Conservation (phyloP, 2,888 invertebrate species). For the Drosophila imparisetae region DNA sequence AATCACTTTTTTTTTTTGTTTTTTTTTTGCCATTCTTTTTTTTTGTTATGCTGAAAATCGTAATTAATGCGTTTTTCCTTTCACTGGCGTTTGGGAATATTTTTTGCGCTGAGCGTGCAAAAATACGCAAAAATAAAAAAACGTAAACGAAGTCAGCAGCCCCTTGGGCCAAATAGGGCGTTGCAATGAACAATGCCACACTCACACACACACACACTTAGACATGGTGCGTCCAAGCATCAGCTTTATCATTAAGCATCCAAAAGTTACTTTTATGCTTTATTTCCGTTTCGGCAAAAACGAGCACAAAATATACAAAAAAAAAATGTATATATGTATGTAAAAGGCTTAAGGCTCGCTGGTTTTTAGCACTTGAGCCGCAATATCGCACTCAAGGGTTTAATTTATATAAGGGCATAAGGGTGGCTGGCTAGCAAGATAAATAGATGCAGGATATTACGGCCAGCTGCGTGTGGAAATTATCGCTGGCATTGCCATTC, state of each 20-base stretch:
- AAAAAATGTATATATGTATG: conserved; percentile 15
- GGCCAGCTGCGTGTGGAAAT: conserved; percentile 68
- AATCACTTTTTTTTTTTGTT: conserved; percentile 24
- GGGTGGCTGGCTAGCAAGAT: conserved; percentile 59
- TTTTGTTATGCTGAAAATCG: conserved; percentile 69
- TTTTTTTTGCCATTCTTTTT: conserved; percentile 27
- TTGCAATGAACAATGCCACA: conserved; percentile 54
- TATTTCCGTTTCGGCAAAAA: conserved; percentile 66
- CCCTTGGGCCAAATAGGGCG: conserved; percentile 44
- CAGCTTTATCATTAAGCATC: conserved; percentile 76
- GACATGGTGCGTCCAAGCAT: conserved; percentile 31
- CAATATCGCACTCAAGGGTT: conserved; percentile 77
- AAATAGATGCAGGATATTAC: conserved; percentile 76
- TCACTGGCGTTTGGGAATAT: conserved; percentile 46
- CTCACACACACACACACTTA: conserved; percentile 13
- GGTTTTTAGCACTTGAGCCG: conserved; percentile 69
- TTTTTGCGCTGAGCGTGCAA: conserved; percentile 70
- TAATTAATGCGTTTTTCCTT: conserved; percentile 76
- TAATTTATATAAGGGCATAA: conserved; percentile 58
- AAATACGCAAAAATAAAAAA: conserved; percentile 43
- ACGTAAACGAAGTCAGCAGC: conserved; percentile 20
- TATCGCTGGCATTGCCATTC: conserved; percentile 62
- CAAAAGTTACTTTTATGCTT: conserved; percentile 78
- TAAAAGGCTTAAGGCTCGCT: conserved; percentile 65
- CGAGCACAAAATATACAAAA: conserved; percentile 9